Conservation (phyloP, 2,888 invertebrate species). For the Phyto melanocephala region DNA sequence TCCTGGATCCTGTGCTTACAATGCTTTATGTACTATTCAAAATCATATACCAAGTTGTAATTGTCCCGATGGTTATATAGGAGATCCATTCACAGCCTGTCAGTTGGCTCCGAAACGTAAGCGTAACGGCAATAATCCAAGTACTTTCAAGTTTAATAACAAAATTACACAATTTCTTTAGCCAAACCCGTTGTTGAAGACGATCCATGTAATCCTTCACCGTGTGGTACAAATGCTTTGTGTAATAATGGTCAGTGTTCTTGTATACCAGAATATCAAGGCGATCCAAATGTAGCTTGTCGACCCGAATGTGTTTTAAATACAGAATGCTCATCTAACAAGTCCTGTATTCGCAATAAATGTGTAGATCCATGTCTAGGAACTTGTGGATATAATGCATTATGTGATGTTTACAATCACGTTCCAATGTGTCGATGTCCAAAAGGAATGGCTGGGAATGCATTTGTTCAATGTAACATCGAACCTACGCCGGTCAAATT, state of each 20-base stretch:
- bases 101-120: constrained; percentile 80
- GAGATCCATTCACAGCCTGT: constrained; percentile 85
- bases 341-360: constrained; percentile 86
- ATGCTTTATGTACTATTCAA: constrained; percentile 83
- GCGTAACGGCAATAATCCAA: constrained; percentile 42
- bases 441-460: constrained; percentile 86
- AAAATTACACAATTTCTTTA: constrained; percentile 45
- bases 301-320: constrained; percentile 89
- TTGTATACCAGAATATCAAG: constrained; percentile 85
- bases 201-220: constrained; percentile 82
- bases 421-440: constrained; percentile 88
- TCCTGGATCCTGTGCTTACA: constrained; percentile 87
- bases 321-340: constrained; percentile 84
- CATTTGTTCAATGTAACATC: constrained; percentile 82
- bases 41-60: constrained; percentile 88
- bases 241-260: constrained; percentile 84
- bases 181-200: constrained; percentile 71
- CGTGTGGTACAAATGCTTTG: constrained; percentile 85
- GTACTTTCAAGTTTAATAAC: neutral
- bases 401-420: constrained; percentile 88
- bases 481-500: constrained; percentile 74
- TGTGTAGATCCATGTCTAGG: constrained; percentile 89
- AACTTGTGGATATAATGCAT: constrained; percentile 87
- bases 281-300: constrained; percentile 87
- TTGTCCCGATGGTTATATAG: constrained; percentile 85